Evolutionary conservation across 2,888 invertebrate genomes (phyloP), one percentile per base, ranked within the genome.

Genomic region (Agriotes lineatus): DNA sequence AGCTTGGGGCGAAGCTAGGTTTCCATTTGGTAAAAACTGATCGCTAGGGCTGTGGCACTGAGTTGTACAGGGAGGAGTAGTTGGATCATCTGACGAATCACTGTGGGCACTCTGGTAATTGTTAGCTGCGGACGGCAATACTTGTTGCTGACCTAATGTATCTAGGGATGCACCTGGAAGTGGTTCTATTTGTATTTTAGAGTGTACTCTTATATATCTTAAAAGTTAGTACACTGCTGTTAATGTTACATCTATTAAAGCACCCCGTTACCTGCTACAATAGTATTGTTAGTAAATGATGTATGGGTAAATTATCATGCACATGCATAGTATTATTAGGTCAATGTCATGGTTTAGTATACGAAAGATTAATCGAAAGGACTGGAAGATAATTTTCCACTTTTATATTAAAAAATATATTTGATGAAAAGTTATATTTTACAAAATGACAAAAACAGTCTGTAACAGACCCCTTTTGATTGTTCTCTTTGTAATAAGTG

Each of bases 41-140:
- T 84, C 83, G n/a, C 81, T 82, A 0, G 84, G 84, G 68, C 83
- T 84, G 72, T 79, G 82, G 68, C 80, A 82, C 22, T 82, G 85
- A 56, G 80, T 82, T 70, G 79, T 75, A 1, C 83, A 79, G 10
- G 87, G 85, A 10, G 87, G 86, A 1, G 87, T 86, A 42, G 87
- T 77, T 0, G 87, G 87, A 77, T 87, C 88, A 72, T 87, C 87
- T 0, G 88, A 87, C 7, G 87, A 87, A 67, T 87, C 88, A 72
- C 86, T 87, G 64, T 71, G 64, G 5, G 86, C 85, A 77, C 86
- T 86, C 59, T 87, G 87, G 75, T 88, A 88, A 73, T 85, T 87
- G 20, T 85, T 84, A n/a, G 85, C 84, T 30, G 77, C 75, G 48
- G 76, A 77, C 42, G 81, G 77, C 25, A 82, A 77, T 0, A 82